Base-by-base conservation (phyloP, 2,888 invertebrate genomes). In the Sialis lutaria region DNA sequence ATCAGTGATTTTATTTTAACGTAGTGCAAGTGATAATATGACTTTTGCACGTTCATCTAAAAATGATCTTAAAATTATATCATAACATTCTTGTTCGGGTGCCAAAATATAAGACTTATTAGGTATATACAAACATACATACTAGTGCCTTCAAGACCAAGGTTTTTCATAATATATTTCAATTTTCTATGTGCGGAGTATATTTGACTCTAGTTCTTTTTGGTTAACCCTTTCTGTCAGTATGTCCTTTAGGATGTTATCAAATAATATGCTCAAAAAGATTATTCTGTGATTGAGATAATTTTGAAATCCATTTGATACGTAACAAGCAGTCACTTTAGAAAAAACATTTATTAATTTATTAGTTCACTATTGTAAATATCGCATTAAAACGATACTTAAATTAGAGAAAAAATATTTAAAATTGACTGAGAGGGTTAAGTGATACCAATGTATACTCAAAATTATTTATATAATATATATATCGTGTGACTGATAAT, bases 21-120 rank as follows among this genome's bases (percentile, higher is more conserved):
- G 53, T 55, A 57, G 62, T 62, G 59, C 58, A 60, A 62, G 63
- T 63, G 63, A 62, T 60, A 62, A 53, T 59, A 57, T 60, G 58
- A 57, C 51, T 58, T 59, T 59, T 59, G 55, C 56, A 57, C 58
- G 59, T 61, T 57, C 57, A 51, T 48, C 48, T 55, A 30, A 42
- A 9, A 13, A 42, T 31, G 12, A 34, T 44, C 10, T 33, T 44
- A 13, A 12, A 44, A 44, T 22, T 22, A 13, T 22, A 33, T 13
- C 13, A n/a, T 33, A 44, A 33, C 10, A 33, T 22, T 13, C 33
- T 37, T 65, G 64, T 64, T 64, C 61, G 64, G 65, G 67, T 67
- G 67, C 65, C 67, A 67, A 67, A 65, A 62, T 42, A 40, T 13
- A 47, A 45, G 40, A 45, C 45, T 45, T 44, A 44, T 44, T 45